Base-by-base conservation (phyloP, 2,888 invertebrate genomes). In the Xestia sexstrigata region DNA sequence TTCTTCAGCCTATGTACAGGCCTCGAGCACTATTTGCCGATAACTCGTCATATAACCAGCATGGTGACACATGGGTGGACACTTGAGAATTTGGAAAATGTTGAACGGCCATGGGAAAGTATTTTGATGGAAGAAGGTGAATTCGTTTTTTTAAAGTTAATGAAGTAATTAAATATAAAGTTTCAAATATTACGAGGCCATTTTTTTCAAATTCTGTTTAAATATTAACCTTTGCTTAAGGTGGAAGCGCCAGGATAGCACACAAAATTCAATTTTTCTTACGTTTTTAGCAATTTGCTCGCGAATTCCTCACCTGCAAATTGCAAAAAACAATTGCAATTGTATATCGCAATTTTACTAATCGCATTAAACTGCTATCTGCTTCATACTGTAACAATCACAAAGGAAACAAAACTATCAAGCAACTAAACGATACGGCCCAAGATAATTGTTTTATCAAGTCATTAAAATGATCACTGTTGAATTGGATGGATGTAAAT, bases 1-100 rank as follows among this genome's bases (percentile, higher is more conserved):
- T n/a, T 78, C 5, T 55, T 82, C 6, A 74, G 81, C 20, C 11
- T 74, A 2, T 81, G 82, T 15, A 15, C 39, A 39, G 76, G 82
- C n/a, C n/a, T 78, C 3, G 75, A 74, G 13, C 20, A 63, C 15
- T 81, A 74, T 30, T 15, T 81, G 23, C 82, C 55, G 30, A 11
- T 74, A 63, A n/a, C 73, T 20, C 73, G 73, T 47, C n/a, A 26
- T 17, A n/a, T 75, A 17, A 76, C 47, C 26, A n/a, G 9, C 3
- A n/a, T 15, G 20, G 35, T 81, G 13, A 15, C 15, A 8, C n/a
- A 55, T 42, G 17, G 0, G 1, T 30, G 39, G 35, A 30, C 8
- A 47, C 62, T 47, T 0, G 30, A 63, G 30, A 39, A 52, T 52
- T 39, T 81, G 11, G 39, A 47, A 77, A 23, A 4, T 1, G 55